These are phyloP conservation scores for Clitarchus hookeri DNA, from an alignment of 2,888 invertebrate species.

Conservation along the genomic window DNA sequence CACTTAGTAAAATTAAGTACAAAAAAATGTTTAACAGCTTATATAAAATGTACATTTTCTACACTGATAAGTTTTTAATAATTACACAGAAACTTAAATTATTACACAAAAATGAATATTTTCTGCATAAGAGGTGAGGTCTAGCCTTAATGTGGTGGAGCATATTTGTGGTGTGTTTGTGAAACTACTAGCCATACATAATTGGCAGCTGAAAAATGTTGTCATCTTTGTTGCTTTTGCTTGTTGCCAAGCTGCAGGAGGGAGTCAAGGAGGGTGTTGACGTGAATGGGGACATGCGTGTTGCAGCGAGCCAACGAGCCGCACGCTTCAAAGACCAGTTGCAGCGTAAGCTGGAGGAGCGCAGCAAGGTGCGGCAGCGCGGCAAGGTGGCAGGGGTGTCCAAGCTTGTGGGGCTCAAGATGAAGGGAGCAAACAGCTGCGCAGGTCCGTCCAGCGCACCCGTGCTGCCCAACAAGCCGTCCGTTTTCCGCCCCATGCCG, in stretches of 20 bases:
- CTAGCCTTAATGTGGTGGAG: too few species aligned
- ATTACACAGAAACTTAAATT: too few species aligned
- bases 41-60: too few species aligned
- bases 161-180: too few species aligned
- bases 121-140: too few species aligned
- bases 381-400: constrained; percentile 28
- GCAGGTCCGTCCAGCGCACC: constrained; percentile 38
- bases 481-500: constrained; percentile 25
- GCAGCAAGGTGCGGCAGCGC: constrained; percentile 56
- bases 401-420: constrained; percentile 43
- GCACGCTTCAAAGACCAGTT: constrained; percentile 64
- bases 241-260: neutral
- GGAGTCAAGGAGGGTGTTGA: neutral
- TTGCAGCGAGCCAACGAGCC: constrained; percentile 55
- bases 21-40: too few species aligned
- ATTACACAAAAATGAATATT: too few species aligned
- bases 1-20: too few species aligned
- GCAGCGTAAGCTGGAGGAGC: constrained; percentile 61
- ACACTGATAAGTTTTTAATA: too few species aligned
- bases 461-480: constrained; percentile 33
- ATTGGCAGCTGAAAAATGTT: too few species aligned
- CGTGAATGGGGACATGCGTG: neutral
- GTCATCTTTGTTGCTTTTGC: neutral
- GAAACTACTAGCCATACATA: too few species aligned
- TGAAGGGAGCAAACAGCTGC: constrained; percentile 37